These are phyloP conservation scores for Bicyclus anynana DNA, from an alignment of 1,140 invertebrate species.

Conservation along the genomic window DNA sequence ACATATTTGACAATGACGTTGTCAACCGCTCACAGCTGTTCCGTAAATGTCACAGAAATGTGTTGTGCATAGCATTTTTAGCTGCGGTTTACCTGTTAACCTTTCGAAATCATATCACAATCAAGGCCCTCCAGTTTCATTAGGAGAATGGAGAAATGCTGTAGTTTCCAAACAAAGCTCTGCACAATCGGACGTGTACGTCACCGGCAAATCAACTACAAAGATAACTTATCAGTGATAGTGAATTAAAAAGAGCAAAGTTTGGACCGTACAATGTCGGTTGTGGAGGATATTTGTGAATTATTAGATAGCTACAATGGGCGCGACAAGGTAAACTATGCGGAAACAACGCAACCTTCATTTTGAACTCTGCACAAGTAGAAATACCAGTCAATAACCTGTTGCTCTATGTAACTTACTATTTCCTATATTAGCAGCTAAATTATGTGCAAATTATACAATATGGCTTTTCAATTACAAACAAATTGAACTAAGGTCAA, in stretches of 20 bases:
- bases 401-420: neutral
- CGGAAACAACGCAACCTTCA: conserved; percentile 45
- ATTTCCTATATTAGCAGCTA: neutral
- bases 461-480: neutral
- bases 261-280: conserved; percentile 45
- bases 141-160: conserved; percentile 46
- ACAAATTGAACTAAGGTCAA: neutral
- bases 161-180: conserved; percentile 49
- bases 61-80: no score
- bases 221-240: conserved; percentile 51
- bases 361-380: conserved; percentile 5
- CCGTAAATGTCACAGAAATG: no score
- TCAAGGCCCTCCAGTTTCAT: conserved; percentile 50
- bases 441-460: neutral
- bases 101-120: conserved; percentile 42
- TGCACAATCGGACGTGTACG: conserved; percentile 32
- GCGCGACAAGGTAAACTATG: conserved; percentile 68
- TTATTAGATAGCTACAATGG: conserved; percentile 69
- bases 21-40: neutral
- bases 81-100: conserved; percentile 16
- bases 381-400: conserved; percentile 33
- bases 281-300: conserved; percentile 66
- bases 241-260: conserved; percentile 23
- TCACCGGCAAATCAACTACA: neutral
- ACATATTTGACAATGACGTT: neutral